Conservation (phyloP, 23 tunicate species). For the Halocynthia aurantium region DNA sequence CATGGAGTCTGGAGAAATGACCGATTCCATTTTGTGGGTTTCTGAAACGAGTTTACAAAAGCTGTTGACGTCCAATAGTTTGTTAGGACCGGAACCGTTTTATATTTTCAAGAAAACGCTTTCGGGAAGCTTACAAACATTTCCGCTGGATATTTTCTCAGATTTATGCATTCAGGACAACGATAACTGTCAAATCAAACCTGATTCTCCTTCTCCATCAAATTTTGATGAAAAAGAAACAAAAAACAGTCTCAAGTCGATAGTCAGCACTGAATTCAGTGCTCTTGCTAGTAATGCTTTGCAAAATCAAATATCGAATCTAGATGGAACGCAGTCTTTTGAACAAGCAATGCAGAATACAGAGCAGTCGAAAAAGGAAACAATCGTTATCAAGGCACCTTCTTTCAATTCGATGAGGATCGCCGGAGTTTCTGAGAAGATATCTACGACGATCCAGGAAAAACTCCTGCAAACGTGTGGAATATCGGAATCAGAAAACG, state of each 20-base stretch:
- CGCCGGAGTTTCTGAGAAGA: conserved; percentile 17
- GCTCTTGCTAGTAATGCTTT: too few species aligned
- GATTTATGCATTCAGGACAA: not conserved
- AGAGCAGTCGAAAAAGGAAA: not conserved
- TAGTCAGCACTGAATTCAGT: too few species aligned
- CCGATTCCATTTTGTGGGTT: too few species aligned
- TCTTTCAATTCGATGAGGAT: conserved; percentile 9
- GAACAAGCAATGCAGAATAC: not conserved
- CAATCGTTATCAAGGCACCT: too few species aligned
- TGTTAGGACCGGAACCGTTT: conserved; percentile 19
- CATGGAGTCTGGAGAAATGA: too few species aligned
- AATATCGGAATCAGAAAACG: conserved; percentile 25
- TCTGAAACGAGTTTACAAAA: too few species aligned
- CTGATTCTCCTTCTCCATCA: too few species aligned
- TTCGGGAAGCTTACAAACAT: not conserved
- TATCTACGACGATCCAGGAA: conserved; percentile 28
- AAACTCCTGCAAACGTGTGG: conserved; percentile 19
- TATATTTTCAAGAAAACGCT: conserved; percentile 3
- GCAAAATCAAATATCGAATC: not conserved
- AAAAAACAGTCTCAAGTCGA: not conserved
- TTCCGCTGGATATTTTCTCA: not conserved
- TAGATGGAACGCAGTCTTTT: conserved; percentile 11
- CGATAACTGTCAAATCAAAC: too few species aligned
- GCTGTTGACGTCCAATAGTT: not conserved
- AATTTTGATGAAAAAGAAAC: not conserved